A percentile compares a stretch with the other conserved stretches of the same genome.
phyloP scores from a whole-genome alignment of 2,888 invertebrate species.

The Galeruca laticollis region DNA sequence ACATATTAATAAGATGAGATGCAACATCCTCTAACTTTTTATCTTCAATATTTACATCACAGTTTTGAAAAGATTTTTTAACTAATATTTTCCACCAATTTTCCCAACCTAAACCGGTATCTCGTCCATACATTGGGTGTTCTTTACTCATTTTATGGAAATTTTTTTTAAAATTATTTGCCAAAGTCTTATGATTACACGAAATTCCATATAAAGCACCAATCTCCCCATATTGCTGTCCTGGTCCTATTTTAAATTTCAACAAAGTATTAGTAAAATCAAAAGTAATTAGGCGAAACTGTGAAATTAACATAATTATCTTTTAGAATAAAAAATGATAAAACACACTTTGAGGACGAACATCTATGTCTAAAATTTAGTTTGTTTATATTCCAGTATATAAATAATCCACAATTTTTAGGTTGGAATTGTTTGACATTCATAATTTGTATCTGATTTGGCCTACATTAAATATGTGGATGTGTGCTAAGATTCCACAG shows the following conservation, averaged over 20 bases:
- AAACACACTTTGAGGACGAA: background rate
- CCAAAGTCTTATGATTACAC: slow-evolving; percentile 72
- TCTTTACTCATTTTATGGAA: slow-evolving; percentile 75
- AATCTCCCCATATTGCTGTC: slow-evolving; percentile 82
- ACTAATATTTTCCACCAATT: slow-evolving; percentile 87
- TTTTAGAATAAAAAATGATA: background rate
- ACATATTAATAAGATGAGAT: slow-evolving; percentile 75
- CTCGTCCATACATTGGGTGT: slow-evolving; percentile 86
- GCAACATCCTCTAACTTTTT: slow-evolving; percentile 70
- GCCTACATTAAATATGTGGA: background rate
- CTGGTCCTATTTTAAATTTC: slow-evolving; percentile 77
- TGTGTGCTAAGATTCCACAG: too few relatives aligned
- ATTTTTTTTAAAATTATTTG: slow-evolving; percentile 74
- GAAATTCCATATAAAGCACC: slow-evolving; percentile 78
- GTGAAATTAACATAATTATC: slow-evolving; percentile 66
- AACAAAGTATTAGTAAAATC: slow-evolving; percentile 90
- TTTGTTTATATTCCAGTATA: background rate
- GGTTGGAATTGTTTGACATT: background rate
- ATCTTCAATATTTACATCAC: slow-evolving; percentile 63
- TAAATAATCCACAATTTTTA: background rate
- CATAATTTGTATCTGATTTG: background rate
- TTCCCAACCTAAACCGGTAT: slow-evolving; percentile 77
- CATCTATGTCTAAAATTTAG: background rate
- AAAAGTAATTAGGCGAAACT: slow-evolving; percentile 81
- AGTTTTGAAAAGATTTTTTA: slow-evolving; percentile 73